Evolutionary conservation across 1,140 invertebrate genomes (phyloP).

Genomic region (Delia radicum): DNA sequence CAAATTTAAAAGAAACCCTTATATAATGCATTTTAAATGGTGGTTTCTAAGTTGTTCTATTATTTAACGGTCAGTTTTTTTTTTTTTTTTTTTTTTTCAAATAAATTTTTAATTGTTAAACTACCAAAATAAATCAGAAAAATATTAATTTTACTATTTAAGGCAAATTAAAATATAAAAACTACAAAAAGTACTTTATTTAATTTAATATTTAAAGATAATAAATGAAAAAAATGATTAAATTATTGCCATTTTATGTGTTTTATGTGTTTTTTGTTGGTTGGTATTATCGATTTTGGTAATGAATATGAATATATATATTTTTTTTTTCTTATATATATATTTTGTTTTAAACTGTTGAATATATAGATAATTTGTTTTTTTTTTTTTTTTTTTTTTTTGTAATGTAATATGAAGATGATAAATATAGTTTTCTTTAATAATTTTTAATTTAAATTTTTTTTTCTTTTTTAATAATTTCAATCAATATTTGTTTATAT

Average conservation of each 20-base stretch:
- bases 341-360: constrained; percentile 7
- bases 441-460: not conserved
- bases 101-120: not conserved
- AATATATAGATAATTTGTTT: constrained; percentile 8
- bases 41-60: constrained; percentile 9
- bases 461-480: not conserved
- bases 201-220: not conserved
- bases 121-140: not conserved
- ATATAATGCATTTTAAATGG: constrained; percentile 3
- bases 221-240: not conserved
- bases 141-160: not conserved
- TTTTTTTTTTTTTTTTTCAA: not conserved
- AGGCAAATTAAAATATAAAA: not conserved
- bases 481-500: constrained; percentile 5
- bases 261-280: not conserved
- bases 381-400: not conserved
- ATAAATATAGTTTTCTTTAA: constrained; percentile 19
- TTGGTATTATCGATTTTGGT: not conserved
- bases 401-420: not conserved
- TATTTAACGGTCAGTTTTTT: not conserved
- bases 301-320: not conserved
- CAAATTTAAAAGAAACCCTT: not conserved
- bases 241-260: not conserved
- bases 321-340: not conserved
- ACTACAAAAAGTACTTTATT: not conserved